Evolutionary conservation across 2,797 vertebrate genomes (phyloP), one percentile per base, ranked within the genome.

Genomic region (Momotus momota): DNA sequence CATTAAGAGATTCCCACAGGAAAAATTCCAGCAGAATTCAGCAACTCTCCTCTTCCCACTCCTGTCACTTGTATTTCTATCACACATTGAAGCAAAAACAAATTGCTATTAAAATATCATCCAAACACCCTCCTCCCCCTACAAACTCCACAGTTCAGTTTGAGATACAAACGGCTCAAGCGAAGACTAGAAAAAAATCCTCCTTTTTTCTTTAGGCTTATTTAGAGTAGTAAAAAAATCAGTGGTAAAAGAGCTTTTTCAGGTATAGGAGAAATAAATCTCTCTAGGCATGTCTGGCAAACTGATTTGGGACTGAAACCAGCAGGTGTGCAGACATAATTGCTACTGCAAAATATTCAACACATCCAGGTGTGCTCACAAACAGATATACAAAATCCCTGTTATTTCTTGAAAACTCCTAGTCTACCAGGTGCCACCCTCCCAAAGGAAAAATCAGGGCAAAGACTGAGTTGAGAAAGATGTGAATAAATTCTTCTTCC

Each of bases 11-110:
- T 96, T 97, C 97, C 97, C 97, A 97, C 88, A 97, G 97, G 96
- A 97, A 97, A 96, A 96, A 94, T 91, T 97, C 96, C 95, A 92
- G 73, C 91, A 94, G 95, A 96, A 96, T 95, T 90, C 96, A 96
- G 78, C 90, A 97, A 94, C 33, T 91, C 96, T 93, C 96, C 60
- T 90, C 83, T 96, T 97, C 96, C 96, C 97, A 96, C 75, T 92
- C 93, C 94, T 97, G 97, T 97, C 97, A 96, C 86, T 96, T 94
- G 89, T 83, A 92, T 97, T 97, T 97, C 95, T 96, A 95, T 97
- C 96, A 93, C 97, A 97, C 96, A 55, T 92, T 14, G 96, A 96
- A 94, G 92, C 81, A 95, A 97, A 98, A 97, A 96, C 96, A 97
- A 97, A 96, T 88, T 88, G 93, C 96, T 93, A 93, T 95, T 97